phyloP scores from a whole-genome alignment of 2,113 vertebrate species.

The Apteryx owenii region DNA sequence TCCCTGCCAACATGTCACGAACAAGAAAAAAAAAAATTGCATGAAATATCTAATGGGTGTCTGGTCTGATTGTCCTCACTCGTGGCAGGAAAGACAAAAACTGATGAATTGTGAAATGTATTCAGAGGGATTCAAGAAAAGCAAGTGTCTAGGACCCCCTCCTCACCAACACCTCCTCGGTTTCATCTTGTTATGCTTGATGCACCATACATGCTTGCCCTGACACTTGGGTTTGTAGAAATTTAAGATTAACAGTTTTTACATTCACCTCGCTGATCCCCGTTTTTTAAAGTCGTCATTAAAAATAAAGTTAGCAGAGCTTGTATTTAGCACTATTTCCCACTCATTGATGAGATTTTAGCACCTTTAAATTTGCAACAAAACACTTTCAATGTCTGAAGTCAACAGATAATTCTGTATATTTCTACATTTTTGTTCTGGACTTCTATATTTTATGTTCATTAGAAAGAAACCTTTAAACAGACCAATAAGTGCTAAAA shows the following conservation, averaged over 20 bases:
- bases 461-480: not conserved
- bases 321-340: constrained; percentile 69
- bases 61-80: constrained; percentile 99
- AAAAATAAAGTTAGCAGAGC: constrained; percentile 78
- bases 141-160: constrained; percentile 91
- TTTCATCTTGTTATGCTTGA: constrained; percentile 87
- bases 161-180: constrained; percentile 77
- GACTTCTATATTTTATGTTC: not conserved
- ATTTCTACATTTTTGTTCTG: not conserved
- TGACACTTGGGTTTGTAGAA: constrained; percentile 85
- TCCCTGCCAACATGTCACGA: constrained; percentile 98
- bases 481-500: not conserved
- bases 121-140: constrained; percentile 99
- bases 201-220: constrained; percentile 80
- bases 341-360: constrained; percentile 61
- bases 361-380: constrained; percentile 59
- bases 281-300: constrained; percentile 76
- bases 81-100: constrained; percentile 99
- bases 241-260: constrained; percentile 85
- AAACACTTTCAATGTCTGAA: constrained; percentile 54
- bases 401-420: constrained; percentile 17
- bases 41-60: constrained; percentile 99
- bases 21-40: constrained; percentile 89
- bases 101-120: constrained; percentile 99
- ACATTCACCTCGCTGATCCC: constrained; percentile 80